Conservation (phyloP, 2,113 vertebrate genomes). For the Sorex araneus region DNA sequence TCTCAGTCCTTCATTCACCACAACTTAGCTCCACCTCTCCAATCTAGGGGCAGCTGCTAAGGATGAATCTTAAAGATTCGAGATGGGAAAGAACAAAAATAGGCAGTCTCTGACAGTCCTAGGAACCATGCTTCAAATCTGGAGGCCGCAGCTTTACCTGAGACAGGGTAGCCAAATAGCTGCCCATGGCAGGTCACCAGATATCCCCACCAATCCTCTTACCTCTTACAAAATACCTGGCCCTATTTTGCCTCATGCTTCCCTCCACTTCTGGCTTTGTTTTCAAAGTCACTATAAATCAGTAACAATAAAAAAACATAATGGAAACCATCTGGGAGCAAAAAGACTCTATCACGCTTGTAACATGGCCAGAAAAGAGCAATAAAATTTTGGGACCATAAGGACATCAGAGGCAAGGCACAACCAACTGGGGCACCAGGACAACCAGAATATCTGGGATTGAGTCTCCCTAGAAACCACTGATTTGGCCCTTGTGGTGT, state of each 20-base stretch:
- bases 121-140: not conserved
- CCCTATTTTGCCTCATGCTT: not conserved
- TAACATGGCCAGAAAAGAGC: not conserved
- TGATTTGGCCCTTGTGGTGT: not conserved
- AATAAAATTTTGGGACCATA: not conserved
- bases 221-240: no score
- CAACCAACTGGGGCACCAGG: not conserved
- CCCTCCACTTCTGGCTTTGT: not conserved
- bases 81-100: not conserved
- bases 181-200: not conserved
- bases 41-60: not conserved
- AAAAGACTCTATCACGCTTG: not conserved
- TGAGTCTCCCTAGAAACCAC: slow-evolving; percentile 45
- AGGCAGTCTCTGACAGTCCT: no score
- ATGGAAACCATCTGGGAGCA: not conserved
- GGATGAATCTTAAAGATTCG: not conserved
- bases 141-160: not conserved
- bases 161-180: not conserved
- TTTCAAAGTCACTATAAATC: slow-evolving; percentile 8
- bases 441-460: not conserved
- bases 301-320: not conserved
- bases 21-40: not conserved
- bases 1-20: not conserved
- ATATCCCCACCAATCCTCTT: not conserved
- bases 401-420: not conserved